A percentile compares a stretch with the other conserved stretches of the same genome.
Conservation (phyloP, 2,113 vertebrate genomes). For the Alaudala cheleensis region DNA sequence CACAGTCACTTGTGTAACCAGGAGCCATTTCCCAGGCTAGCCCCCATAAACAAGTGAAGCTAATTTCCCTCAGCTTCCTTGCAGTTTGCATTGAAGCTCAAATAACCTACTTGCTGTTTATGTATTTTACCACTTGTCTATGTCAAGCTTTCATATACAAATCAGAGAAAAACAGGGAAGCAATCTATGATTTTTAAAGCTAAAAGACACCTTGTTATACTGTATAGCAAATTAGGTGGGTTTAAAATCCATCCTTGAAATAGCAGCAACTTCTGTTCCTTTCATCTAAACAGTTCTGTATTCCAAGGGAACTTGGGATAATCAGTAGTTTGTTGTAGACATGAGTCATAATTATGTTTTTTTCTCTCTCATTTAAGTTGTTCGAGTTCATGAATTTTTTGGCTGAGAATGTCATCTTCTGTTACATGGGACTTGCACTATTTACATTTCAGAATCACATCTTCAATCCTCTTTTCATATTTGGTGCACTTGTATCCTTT, state of each 20-base stretch:
- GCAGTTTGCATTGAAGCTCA: not conserved
- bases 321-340: not conserved
- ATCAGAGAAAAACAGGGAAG: not conserved
- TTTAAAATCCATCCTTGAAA: not conserved
- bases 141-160: not conserved
- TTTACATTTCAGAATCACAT: conserved; percentile 84
- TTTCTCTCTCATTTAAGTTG: conserved; percentile 78
- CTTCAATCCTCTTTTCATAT: conserved; percentile 84
- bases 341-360: conserved; percentile 8
- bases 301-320: not conserved
- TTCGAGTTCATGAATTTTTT: conserved; percentile 90
- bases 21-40: not conserved
- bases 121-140: not conserved
- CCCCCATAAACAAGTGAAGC: not conserved
- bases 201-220: not conserved
- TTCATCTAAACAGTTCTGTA: not conserved
- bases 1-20: not conserved
- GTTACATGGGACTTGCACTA: conserved; percentile 85
- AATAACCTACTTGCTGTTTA: not conserved
- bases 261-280: not conserved
- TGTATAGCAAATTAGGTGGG: not conserved
- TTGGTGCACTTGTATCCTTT: conserved; percentile 89
- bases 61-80: not conserved
- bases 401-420: conserved; percentile 89
- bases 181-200: not conserved